phyloP scores from a whole-genome alignment of 2,888 invertebrate genomes.

The Aporophyla nigra region DNA sequence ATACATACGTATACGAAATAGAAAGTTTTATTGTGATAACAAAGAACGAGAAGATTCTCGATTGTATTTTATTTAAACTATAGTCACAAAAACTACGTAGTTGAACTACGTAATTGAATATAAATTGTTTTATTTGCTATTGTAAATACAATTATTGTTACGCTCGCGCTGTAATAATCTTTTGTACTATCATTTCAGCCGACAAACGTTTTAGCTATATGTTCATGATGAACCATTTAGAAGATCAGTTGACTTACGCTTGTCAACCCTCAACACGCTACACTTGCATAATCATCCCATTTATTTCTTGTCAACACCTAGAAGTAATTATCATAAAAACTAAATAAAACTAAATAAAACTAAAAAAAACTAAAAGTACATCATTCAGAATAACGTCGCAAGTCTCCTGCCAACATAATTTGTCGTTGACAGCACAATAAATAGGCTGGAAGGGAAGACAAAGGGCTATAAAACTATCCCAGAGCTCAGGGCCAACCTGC shows the following conservation, averaged over 20 bases:
- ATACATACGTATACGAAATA: conserved; percentile 66
- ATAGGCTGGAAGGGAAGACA: conserved; percentile 47
- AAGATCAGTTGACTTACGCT: not conserved
- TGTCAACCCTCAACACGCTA: not conserved
- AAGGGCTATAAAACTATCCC: conserved; percentile 58
- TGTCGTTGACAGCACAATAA: conserved; percentile 31
- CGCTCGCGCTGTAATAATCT: too few relatives aligned
- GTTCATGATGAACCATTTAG: not conserved
- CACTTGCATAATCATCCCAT: conserved; percentile 10
- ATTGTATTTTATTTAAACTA: not conserved
- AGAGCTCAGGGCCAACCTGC: conserved; percentile 34
- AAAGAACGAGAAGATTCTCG: conserved; percentile 9
- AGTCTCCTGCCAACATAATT: conserved; percentile 13
- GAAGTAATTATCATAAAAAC: conserved; percentile 11
- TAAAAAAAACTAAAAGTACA: not conserved
- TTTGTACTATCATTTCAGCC: not conserved
- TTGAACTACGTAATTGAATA: not conserved
- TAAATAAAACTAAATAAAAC: too few relatives aligned
- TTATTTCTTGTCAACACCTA: conserved; percentile 16
- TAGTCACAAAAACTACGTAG: not conserved
- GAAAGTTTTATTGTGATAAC: conserved; percentile 61
- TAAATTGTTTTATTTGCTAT: not conserved
- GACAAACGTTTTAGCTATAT: not conserved
- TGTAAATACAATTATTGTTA: not conserved
- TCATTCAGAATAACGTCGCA: not conserved